A percentile compares a stretch with the other conserved stretches of the same genome.
phyloP scores from a whole-genome alignment of 2,888 invertebrate genomes.

The Andrena bicolor region DNA sequence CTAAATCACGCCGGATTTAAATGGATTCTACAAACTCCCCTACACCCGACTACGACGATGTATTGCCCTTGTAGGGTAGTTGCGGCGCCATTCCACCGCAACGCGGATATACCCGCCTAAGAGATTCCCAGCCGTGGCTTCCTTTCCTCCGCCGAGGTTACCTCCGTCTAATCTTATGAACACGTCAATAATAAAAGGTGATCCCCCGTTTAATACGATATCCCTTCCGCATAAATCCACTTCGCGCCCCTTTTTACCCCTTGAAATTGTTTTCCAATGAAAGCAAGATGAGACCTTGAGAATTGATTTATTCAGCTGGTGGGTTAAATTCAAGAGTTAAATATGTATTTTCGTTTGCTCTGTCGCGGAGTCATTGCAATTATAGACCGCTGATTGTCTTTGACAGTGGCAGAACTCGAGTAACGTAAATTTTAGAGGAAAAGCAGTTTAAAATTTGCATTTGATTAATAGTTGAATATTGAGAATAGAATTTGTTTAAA shows the following conservation, averaged over 20 bases:
- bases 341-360: neutral
- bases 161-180: constrained; percentile 28
- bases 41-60: constrained; percentile 74
- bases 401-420: too few relatives aligned
- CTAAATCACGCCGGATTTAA: constrained; percentile 84
- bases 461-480: too few relatives aligned
- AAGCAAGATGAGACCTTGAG: neutral
- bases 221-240: neutral
- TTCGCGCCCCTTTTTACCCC: neutral
- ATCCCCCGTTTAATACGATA: constrained; percentile 20
- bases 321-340: too few relatives aligned
- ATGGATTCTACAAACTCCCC: constrained; percentile 82
- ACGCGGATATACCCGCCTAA: constrained; percentile 61
- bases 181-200: constrained; percentile 8
- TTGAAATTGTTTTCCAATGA: neutral
- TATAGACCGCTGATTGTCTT: too few relatives aligned
- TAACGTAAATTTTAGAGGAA: too few relatives aligned
- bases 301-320: neutral
- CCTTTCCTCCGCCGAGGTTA: neutral
- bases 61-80: constrained; percentile 79
- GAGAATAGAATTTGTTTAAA: too few relatives aligned
- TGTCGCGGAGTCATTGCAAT: neutral
- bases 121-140: constrained; percentile 50
- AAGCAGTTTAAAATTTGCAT: too few relatives aligned
- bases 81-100: constrained; percentile 70